phyloP scores from a whole-genome alignment of 2,888 invertebrate genomes.

The Cantharis lateralis region DNA sequence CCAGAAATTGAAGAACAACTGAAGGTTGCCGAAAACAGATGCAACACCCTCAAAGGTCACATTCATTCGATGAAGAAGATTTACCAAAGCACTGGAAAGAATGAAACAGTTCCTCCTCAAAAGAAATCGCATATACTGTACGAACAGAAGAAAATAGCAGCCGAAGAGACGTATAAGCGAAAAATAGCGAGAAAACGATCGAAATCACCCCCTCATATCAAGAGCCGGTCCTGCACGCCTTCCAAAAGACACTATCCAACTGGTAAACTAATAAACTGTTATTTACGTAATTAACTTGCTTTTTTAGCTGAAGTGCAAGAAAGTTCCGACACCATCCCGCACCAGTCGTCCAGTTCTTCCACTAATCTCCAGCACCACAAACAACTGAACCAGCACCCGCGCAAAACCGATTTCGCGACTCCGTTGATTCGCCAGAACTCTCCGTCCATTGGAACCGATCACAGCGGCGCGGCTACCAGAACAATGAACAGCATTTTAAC shows the following conservation, averaged over 20 bases:
- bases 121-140: background rate
- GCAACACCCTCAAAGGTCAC: slow-evolving; percentile 53
- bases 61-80: slow-evolving; percentile 55
- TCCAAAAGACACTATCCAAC: background rate
- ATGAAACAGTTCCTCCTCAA: background rate
- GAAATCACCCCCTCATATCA: background rate
- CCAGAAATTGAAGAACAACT: slow-evolving; percentile 56
- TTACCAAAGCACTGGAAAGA: slow-evolving; percentile 40
- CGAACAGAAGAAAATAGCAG: background rate
- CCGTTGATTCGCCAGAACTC: slow-evolving; percentile 42
- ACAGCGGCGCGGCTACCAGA: slow-evolving; percentile 48
- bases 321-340: background rate
- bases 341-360: slow-evolving; percentile 8
- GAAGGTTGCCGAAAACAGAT: slow-evolving; percentile 53
- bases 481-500: slow-evolving; percentile 52
- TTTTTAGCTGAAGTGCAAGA: background rate
- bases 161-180: background rate
- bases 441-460: slow-evolving; percentile 46
- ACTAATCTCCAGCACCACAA: background rate
- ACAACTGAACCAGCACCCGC: background rate
- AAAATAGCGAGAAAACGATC: background rate
- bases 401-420: background rate
- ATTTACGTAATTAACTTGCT: background rate
- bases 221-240: background rate
- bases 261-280: background rate